Evolutionary conservation across 2,113 vertebrate species (phyloP).

Genomic region (Lutjanus erythropterus): DNA sequence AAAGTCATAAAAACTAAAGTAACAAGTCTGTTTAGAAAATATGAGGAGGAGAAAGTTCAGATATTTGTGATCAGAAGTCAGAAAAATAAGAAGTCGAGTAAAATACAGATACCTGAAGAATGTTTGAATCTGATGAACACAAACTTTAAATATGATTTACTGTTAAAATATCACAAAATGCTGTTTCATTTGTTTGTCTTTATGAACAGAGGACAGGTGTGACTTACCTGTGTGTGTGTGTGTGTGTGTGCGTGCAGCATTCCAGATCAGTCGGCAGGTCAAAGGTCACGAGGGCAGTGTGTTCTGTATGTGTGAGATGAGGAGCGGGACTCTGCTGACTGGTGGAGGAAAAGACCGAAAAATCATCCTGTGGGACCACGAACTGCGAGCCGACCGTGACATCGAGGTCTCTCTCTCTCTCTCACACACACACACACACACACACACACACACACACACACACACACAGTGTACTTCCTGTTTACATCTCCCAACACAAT

Average conservation of each 20-base stretch:
- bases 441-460: neutral
- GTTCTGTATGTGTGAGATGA: constrained; percentile 96
- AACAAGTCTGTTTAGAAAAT: no score
- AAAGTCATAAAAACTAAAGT: no score
- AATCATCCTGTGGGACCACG: constrained; percentile 96
- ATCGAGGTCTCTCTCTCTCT: constrained; percentile 89
- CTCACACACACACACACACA: neutral
- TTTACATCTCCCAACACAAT: no score
- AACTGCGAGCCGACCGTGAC: constrained; percentile 92
- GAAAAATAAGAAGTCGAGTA: no score
- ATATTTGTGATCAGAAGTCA: no score
- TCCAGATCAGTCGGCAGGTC: constrained; percentile 95
- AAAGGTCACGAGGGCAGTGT: constrained; percentile 98
- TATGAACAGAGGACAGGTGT: neutral
- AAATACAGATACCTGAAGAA: no score
- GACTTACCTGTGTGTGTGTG: neutral
- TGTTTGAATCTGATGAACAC: no score
- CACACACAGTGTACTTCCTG: no score
- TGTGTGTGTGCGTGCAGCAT: constrained; percentile 84
- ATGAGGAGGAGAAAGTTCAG: no score
- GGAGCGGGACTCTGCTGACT: constrained; percentile 94
- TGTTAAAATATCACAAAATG: no score
- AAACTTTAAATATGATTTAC: no score
- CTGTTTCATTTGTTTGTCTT: neutral
- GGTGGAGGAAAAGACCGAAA: constrained; percentile 96